A percentile compares a stretch with the other conserved stretches of the same genome.
Evolutionary conservation across 2,113 vertebrate species (phyloP).

Genomic region (Coptodon rendalli): DNA sequence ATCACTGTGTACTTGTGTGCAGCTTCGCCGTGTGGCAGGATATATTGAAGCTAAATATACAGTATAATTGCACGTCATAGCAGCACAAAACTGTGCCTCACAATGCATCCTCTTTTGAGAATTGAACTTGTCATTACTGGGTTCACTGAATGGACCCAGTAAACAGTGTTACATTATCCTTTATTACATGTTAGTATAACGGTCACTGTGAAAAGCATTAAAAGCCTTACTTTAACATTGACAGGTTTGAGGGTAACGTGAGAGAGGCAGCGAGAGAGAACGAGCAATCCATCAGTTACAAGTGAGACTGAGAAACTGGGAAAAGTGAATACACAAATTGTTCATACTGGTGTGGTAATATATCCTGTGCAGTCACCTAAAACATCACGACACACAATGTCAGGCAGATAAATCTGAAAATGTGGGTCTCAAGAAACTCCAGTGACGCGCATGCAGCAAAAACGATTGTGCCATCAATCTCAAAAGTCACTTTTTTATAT

Average conservation of each 20-base stretch:
- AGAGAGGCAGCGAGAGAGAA: not conserved
- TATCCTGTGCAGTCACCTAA: not conserved
- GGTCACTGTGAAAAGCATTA: not conserved
- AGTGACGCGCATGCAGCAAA: not conserved
- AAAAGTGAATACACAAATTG: not conserved
- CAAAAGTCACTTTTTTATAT: slow-evolving; percentile 16
- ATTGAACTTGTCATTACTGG: not conserved
- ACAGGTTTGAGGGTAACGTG: not conserved
- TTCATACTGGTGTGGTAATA: not conserved
- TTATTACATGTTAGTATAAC: not conserved
- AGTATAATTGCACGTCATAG: not conserved
- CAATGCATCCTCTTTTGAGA: not conserved
- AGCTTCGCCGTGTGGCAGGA: not conserved
- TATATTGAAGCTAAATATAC: not conserved
- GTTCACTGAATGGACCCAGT: not conserved
- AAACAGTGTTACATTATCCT: not conserved
- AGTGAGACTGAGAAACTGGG: not conserved
- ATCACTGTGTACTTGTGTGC: not conserved
- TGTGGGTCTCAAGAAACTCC: not conserved
- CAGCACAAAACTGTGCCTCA: not conserved
- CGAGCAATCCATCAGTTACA: not conserved
- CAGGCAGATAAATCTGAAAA: not conserved
- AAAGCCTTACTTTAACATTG: not conserved
- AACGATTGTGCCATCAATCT: slow-evolving; percentile 1
- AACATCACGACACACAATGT: not conserved